Evolutionary conservation across 2,113 vertebrate species (phyloP), one percentile per base, ranked within the genome.

Genomic region (Rhinoptilus africanus): DNA sequence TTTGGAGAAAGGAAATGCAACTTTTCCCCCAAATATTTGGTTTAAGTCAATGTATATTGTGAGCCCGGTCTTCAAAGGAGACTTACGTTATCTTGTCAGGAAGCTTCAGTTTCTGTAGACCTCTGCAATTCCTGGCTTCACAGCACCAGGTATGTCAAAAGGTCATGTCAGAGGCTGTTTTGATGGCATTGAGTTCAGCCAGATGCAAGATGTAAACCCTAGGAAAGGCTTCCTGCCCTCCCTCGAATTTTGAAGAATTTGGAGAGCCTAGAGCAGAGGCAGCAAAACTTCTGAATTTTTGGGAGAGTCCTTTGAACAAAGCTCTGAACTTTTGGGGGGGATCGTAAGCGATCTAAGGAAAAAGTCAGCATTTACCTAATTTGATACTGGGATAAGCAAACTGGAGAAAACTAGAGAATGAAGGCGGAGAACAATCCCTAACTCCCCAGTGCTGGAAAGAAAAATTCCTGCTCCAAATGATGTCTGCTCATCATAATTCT

Each of bases 271-370:
- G 26, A 75, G 48, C 10, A 35, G 28, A 90, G 23, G 14, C 13
- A 69, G 30, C 8, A 77, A 77, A 93, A 37, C 9, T 43, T 10
- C 21, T 78, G 51, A 67, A 51, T 45, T 68, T 76, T 35, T 35
- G 48, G 11, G 28, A 54, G 4, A 37, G 18, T 71, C 20, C n/a
- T 68, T 89, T 32, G 53, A 39, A 78, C 7, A 50, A 53, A 76
- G 32, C 12, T 39, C 19, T 24, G 18, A 80, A 62, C 6, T 66
- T 91, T 28, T 37, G 0, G 1, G 12, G 12, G 12, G 1, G 0
- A 41, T 30, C 4, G 0, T 39, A 60, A 45, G 17, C 22, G 9
- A 39, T 28, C 12, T 54, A 32, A 43, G 9, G 45, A 79, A 88
- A 82, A 41, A 26, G 7, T 56, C 47, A 43, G 60, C 12, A 5